Evolutionary conservation across 2,888 invertebrate species (phyloP).

Genomic region (Muscina levida): DNA sequence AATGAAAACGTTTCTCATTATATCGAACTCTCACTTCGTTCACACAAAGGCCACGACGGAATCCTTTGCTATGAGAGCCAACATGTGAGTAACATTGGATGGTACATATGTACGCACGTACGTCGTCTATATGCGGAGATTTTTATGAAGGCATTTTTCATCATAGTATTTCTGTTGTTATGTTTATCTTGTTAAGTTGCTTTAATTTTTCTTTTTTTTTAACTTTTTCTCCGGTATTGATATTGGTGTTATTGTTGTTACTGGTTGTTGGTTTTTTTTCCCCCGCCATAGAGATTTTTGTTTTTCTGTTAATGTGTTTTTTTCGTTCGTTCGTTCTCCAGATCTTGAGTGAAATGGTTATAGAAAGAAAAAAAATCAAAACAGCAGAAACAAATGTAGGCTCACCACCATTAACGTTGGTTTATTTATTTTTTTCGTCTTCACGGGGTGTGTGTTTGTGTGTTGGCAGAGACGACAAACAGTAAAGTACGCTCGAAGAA

Average conservation of each 20-base stretch:
- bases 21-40: background rate
- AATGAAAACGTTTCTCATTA: slow-evolving; percentile 64
- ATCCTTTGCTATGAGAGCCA: background rate
- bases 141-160: slow-evolving; percentile 54
- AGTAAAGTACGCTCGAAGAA: slow-evolving; percentile 34
- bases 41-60: slow-evolving; percentile 24
- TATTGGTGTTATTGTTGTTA: too few relatives aligned
- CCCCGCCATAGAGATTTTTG: slow-evolving; percentile 53
- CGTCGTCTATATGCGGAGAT: slow-evolving; percentile 25
- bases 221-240: slow-evolving; percentile 3
- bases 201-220: slow-evolving; percentile 52
- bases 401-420: slow-evolving; percentile 46
- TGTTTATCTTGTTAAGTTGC: slow-evolving; percentile 65
- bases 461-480: slow-evolving; percentile 25
- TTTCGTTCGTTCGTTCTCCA: slow-evolving; percentile 18
- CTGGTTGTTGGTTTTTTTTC: too few relatives aligned
- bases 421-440: slow-evolving; percentile 36
- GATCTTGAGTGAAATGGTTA: slow-evolving; percentile 14
- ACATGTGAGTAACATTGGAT: background rate
- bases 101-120: slow-evolving; percentile 20
- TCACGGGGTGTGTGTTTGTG: background rate
- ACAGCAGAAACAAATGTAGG: slow-evolving; percentile 42
- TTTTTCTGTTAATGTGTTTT: slow-evolving; percentile 55
- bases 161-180: slow-evolving; percentile 50
- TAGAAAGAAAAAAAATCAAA: slow-evolving; percentile 24